Evolutionary conservation across 2,797 vertebrate species (phyloP).

Genomic region (Lithobates pipiens): DNA sequence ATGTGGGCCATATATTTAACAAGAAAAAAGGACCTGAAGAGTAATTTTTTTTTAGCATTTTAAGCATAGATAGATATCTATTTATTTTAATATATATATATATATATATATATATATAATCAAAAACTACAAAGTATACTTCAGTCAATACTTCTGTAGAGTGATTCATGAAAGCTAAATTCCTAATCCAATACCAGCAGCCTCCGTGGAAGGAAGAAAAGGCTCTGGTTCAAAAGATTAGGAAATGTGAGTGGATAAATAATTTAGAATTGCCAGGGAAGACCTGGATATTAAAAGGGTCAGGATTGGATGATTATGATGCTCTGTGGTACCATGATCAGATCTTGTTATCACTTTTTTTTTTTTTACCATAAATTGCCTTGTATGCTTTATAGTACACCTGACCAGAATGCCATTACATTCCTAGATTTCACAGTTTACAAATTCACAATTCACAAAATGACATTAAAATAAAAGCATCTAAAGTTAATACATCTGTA

Average conservation of each 20-base stretch:
- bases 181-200: neutral
- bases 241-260: neutral
- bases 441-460: neutral
- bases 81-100: too few relatives aligned
- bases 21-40: too few relatives aligned
- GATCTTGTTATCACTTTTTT: neutral
- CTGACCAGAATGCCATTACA: neutral
- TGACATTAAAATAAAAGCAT: neutral
- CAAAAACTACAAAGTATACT: neutral
- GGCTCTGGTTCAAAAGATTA: neutral
- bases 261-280: neutral
- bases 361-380: neutral
- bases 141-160: neutral
- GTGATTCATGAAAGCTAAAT: neutral
- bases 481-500: neutral
- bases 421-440: neutral
- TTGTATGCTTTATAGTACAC: neutral
- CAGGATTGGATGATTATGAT: neutral
- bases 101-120: too few relatives aligned
- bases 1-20: too few relatives aligned
- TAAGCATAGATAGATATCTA: too few relatives aligned
- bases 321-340: neutral
- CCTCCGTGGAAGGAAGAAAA: too few relatives aligned
- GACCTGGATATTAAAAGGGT: slow-evolving; percentile 3
- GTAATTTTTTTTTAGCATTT: too few relatives aligned